phyloP scores from a whole-genome alignment of 1,140 invertebrate genomes.

The Pseudobourletiella spinata region DNA sequence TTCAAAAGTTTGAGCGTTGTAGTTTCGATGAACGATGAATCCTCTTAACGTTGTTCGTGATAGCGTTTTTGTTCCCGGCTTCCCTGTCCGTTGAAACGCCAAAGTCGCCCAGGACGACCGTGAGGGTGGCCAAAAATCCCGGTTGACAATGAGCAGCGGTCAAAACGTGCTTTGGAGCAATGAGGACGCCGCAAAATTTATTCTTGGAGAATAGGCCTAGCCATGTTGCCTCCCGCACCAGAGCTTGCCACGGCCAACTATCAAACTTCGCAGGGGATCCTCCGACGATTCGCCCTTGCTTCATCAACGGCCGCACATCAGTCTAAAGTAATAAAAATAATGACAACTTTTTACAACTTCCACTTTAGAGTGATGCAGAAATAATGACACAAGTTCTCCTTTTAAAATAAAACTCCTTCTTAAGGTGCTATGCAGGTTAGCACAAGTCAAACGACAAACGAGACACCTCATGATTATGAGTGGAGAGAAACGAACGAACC shows the following conservation, averaged over 20 bases:
- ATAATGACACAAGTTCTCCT: too few relatives aligned
- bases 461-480: too few relatives aligned
- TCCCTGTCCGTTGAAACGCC: conserved; percentile 77
- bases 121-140: conserved; percentile 76
- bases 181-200: conserved; percentile 87
- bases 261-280: conserved; percentile 76
- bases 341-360: background rate
- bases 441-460: too few relatives aligned
- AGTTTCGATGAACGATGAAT: conserved; percentile 79
- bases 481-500: too few relatives aligned
- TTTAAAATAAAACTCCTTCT: too few relatives aligned
- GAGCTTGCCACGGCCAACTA: conserved; percentile 87
- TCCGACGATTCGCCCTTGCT: conserved; percentile 70
- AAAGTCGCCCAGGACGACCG: conserved; percentile 82
- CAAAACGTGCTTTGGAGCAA: conserved; percentile 66
- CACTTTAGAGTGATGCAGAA: background rate
- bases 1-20: conserved; percentile 81
- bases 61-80: conserved; percentile 51
- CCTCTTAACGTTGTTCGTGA: conserved; percentile 73
- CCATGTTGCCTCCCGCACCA: conserved; percentile 83
- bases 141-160: conserved; percentile 86
- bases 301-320: conserved; percentile 71
- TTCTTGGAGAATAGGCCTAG: conserved; percentile 90
- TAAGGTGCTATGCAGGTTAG: too few relatives aligned
- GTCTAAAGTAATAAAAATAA: conserved; percentile 48